These are phyloP conservation scores for Drosophila ficusphila DNA, from an alignment of 1,140 invertebrate genomes.

Conservation along the genomic window DNA sequence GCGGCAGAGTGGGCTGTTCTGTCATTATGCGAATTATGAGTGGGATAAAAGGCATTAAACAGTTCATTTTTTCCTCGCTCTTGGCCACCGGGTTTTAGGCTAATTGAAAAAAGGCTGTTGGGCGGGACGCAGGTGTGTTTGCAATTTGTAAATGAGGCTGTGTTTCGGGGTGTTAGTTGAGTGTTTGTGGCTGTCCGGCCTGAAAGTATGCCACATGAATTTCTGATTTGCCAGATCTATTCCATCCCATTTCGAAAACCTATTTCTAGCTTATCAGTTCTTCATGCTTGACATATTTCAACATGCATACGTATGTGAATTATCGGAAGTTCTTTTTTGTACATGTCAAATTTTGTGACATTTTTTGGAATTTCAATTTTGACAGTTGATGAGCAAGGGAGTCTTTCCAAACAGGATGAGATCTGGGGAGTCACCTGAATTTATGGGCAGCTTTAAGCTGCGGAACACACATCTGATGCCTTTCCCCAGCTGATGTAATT, in stretches of 20 bases:
- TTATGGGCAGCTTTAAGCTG: slow-evolving; percentile 25
- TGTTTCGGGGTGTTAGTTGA: slow-evolving; percentile 1
- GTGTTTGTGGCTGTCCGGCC: slow-evolving; percentile 5
- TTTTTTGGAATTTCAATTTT: slow-evolving; percentile 74
- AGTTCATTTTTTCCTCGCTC: slow-evolving; percentile 49
- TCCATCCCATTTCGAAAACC: neutral
- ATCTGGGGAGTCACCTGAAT: slow-evolving; percentile 14
- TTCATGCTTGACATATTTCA: slow-evolving; percentile 79
- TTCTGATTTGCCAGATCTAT: neutral
- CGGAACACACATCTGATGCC: neutral
- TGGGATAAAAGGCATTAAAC: slow-evolving; percentile 83
- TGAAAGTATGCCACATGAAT: slow-evolving; percentile 36
- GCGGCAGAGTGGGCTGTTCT: slow-evolving; percentile 48
- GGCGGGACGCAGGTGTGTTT: slow-evolving; percentile 30
- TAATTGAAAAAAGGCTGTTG: slow-evolving; percentile 68
- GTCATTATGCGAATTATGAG: slow-evolving; percentile 83
- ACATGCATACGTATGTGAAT: slow-evolving; percentile 48
- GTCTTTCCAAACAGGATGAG: neutral
- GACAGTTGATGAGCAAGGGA: slow-evolving; percentile 57
- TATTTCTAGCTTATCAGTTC: slow-evolving; percentile 57
- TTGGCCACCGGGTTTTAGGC: slow-evolving; percentile 68
- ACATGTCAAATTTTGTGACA: slow-evolving; percentile 72
- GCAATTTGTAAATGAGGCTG: slow-evolving; percentile 67
- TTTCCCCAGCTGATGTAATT: slow-evolving; percentile 59
- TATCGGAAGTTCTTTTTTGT: slow-evolving; percentile 41